Base-by-base conservation (phyloP, 2,797 vertebrate genomes). In the Busarellus nigricollis region DNA sequence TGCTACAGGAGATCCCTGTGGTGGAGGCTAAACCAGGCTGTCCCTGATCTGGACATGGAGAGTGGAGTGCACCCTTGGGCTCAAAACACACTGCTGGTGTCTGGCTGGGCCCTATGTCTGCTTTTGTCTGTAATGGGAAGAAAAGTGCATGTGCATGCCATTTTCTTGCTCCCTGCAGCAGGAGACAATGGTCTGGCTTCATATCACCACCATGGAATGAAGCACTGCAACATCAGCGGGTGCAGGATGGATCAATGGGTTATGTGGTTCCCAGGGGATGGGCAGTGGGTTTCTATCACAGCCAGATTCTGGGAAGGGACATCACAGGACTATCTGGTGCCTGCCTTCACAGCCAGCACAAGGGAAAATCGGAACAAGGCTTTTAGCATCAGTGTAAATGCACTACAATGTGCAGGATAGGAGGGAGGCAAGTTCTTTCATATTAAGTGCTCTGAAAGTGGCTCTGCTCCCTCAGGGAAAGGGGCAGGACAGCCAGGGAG, bases 341-440 rank as follows among this genome's bases (percentile, higher is more conserved):
- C 78, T 57, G 15, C 3, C 59, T 71, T 62, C 65, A 3, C 44
- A 55, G 45, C 22, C 59, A 62, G 66, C 3, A 3, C 2, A 12
- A 47, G 54, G 72, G 66, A 29, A 70, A 57, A 26, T 11, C 28
- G 21, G 33, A 62, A 6, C 29, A 26, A 11, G 26, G 33, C 19
- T 89, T 2, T 45, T 45, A 55, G 52, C 55, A 13, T 5, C 0
- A 1, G 2, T 58, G 42, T 38, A 37, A 70, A 47, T 0, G 2
- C 50, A 63, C 10, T 13, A 7, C 10, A 8, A 20, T 1, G 21
- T 33, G 40, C 62, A 85, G 47, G 15, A 26, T 6, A 15, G 18
- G 21, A 66, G 16, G 35, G 45, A 89, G 28, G 17, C 2, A 66
- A 78, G 26, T 31, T 2, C 24, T 44, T 37, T 16, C 5, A 0